phyloP scores from a whole-genome alignment of 2,113 vertebrate species.

The Pristiophorus japonicus region DNA sequence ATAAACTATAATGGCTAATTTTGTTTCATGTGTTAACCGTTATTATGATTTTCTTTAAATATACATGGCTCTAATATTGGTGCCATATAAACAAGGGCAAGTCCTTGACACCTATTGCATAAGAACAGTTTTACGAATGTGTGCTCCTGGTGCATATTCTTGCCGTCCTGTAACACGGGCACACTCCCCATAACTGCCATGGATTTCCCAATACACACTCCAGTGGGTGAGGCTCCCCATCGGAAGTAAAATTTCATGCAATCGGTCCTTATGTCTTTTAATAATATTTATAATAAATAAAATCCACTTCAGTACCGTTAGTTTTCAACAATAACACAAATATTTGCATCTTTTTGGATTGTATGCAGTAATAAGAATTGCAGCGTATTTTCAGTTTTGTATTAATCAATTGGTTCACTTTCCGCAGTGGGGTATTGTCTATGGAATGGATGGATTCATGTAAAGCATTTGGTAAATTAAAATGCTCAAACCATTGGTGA shows the following conservation, averaged over 20 bases:
- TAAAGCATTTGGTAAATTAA: background rate
- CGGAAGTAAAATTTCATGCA: background rate
- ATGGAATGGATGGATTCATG: background rate
- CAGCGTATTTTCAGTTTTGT: background rate
- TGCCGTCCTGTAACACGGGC: background rate
- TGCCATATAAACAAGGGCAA: background rate
- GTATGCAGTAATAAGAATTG: background rate
- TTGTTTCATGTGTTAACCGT: background rate
- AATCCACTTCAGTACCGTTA: background rate
- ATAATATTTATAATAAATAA: background rate
- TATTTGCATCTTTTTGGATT: conserved; percentile 1
- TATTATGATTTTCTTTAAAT: background rate
- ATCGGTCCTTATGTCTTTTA: background rate
- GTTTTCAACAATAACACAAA: background rate
- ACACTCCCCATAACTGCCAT: background rate
- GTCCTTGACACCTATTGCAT: background rate
- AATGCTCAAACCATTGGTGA: background rate
- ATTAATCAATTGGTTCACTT: background rate
- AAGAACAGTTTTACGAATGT: background rate
- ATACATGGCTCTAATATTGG: background rate
- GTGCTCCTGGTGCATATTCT: background rate
- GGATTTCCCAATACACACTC: background rate
- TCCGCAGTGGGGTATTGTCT: background rate
- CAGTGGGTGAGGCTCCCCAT: background rate
- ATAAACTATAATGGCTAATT: background rate